These are phyloP conservation scores for Muntiacus muntjak DNA, from an alignment of 2,113 vertebrate genomes.

Conservation along the genomic window DNA sequence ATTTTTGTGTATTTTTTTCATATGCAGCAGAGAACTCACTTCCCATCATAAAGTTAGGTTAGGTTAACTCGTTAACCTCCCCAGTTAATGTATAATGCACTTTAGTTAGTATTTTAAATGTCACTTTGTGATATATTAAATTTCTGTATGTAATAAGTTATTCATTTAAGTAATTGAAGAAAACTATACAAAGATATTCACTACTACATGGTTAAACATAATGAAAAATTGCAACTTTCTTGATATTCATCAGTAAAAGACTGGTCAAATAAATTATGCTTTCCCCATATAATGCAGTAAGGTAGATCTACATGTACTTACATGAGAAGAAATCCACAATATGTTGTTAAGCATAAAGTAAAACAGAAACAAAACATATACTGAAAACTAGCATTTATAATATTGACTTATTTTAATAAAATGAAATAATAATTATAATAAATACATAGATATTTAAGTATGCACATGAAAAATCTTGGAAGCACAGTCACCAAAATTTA, in stretches of 20 bases:
- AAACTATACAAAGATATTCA: background rate
- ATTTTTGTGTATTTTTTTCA: background rate
- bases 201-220: background rate
- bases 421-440: background rate
- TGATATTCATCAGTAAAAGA: background rate
- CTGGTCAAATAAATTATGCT: background rate
- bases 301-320: constrained; percentile 41
- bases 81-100: background rate
- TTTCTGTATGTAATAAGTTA: background rate
- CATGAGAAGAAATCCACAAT: constrained; percentile 52
- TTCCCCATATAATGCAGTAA: background rate
- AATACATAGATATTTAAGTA: background rate
- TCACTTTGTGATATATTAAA: background rate
- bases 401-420: background rate
- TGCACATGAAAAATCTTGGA: background rate
- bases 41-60: background rate
- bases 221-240: background rate
- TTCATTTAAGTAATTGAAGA: background rate
- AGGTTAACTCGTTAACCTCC: background rate
- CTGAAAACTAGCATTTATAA: background rate
- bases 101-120: constrained; percentile 1
- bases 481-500: background rate
- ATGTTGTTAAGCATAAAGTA: constrained; percentile 45
- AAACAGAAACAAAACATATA: constrained; percentile 31
- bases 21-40: background rate